These are phyloP conservation scores for Homalodisca vitripennis DNA, from an alignment of 1,140 invertebrate genomes.

Conservation along the genomic window DNA sequence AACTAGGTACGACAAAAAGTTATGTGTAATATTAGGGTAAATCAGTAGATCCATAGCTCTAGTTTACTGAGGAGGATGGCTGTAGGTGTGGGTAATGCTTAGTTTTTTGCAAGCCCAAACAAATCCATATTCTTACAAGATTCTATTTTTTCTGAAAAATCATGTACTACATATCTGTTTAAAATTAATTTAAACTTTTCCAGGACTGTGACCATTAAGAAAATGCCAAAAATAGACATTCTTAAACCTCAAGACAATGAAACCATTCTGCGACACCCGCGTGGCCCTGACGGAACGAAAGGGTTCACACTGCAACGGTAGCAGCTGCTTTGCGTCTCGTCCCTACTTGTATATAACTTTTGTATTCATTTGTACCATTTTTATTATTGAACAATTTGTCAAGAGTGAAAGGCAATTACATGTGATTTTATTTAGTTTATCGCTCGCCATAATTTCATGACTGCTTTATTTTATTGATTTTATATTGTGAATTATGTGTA, in stretches of 20 bases:
- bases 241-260: slow-evolving; percentile 33
- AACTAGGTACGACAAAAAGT: too few relatives aligned
- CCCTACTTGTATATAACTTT: neutral
- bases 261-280: slow-evolving; percentile 55
- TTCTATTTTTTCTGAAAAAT: neutral
- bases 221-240: slow-evolving; percentile 37
- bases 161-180: too few relatives aligned
- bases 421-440: too few relatives aligned
- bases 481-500: too few relatives aligned
- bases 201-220: slow-evolving; percentile 31
- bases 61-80: too few relatives aligned
- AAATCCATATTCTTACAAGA: neutral
- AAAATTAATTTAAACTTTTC: too few relatives aligned
- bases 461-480: too few relatives aligned
- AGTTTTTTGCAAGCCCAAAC: too few relatives aligned
- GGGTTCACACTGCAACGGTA: slow-evolving; percentile 60
- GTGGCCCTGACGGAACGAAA: slow-evolving; percentile 57
- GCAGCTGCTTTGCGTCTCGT: slow-evolving; percentile 39
- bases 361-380: neutral
- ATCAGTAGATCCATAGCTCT: too few relatives aligned
- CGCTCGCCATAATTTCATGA: too few relatives aligned
- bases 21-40: too few relatives aligned
- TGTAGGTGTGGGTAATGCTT: neutral
- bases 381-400: neutral
- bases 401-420: too few relatives aligned